These are phyloP conservation scores for Cosmia pyralina DNA, from an alignment of 2,888 invertebrate genomes.

Conservation along the genomic window DNA sequence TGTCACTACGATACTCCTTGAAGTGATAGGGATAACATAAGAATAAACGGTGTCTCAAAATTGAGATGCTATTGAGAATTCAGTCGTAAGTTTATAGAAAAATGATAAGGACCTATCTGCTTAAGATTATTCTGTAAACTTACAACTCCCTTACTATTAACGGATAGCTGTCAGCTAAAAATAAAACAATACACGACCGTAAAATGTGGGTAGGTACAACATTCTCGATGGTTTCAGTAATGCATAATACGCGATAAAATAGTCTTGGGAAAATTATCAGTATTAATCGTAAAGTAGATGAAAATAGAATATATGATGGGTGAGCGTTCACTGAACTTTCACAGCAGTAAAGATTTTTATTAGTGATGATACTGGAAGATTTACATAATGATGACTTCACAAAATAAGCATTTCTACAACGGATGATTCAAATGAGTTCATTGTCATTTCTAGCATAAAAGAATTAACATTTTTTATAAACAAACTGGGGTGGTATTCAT, in stretches of 20 bases:
- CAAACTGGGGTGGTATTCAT: background rate
- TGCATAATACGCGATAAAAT: conserved; percentile 54
- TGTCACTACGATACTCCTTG: background rate
- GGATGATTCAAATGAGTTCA: background rate
- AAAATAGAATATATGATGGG: conserved; percentile 53
- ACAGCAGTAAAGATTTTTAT: conserved; percentile 16
- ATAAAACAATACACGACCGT: conserved; percentile 61
- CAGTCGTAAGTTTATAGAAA: background rate
- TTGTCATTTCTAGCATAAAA: background rate
- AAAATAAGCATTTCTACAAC: background rate
- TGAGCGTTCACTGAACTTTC: conserved; percentile 51
- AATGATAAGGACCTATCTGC: too few relatives aligned
- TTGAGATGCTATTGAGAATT: background rate
- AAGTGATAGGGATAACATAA: background rate
- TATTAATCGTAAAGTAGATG: conserved; percentile 51
- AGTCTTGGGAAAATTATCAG: conserved; percentile 44
- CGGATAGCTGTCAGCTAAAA: conserved; percentile 51
- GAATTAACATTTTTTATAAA: background rate
- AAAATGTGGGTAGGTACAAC: conserved; percentile 54
- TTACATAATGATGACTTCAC: conserved; percentile 2
- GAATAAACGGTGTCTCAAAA: too few relatives aligned
- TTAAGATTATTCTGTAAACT: too few relatives aligned
- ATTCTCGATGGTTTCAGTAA: conserved; percentile 62
- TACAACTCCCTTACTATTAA: too few relatives aligned
- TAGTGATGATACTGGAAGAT: background rate